Percentiles rank a stretch among this genome's conserved stretches.
phyloP scores from a whole-genome alignment of 2,888 invertebrate species.

The Embidobia sp. region DNA sequence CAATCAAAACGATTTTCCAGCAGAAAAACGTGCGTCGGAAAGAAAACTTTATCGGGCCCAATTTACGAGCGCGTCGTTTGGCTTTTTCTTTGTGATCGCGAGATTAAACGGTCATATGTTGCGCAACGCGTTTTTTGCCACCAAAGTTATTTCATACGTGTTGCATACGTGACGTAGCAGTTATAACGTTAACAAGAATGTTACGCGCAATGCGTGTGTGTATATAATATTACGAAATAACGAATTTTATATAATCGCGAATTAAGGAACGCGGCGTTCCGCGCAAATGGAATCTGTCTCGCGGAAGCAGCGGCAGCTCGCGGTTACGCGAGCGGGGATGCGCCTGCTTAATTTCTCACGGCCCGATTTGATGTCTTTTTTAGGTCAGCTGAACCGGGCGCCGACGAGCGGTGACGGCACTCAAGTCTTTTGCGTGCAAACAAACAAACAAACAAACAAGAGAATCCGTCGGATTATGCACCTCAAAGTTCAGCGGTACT shows the following conservation, averaged over 20 bases:
- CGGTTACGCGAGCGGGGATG: slow-evolving; percentile 5
- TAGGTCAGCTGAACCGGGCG: slow-evolving; percentile 13
- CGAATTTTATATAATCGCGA: slow-evolving; percentile 50
- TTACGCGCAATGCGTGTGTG: slow-evolving; percentile 24
- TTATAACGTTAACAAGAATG: slow-evolving; percentile 53
- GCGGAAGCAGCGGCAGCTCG: slow-evolving; percentile 40
- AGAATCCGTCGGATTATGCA: slow-evolving; percentile 28
- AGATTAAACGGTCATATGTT: slow-evolving; percentile 39
- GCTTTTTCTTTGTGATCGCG: slow-evolving; percentile 36
- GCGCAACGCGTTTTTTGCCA: slow-evolving; percentile 35
- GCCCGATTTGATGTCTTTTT: slow-evolving; percentile 1
- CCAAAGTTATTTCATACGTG: slow-evolving; percentile 56
- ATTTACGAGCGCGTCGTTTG: too few species aligned
- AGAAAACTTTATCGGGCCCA: too few species aligned
- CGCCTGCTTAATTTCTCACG: too few species aligned
- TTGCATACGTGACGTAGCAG: slow-evolving; percentile 55
- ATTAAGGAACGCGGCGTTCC: slow-evolving; percentile 34
- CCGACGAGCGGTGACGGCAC: slow-evolving; percentile 1
- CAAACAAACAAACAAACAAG: slow-evolving; percentile 8
- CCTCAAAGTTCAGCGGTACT: slow-evolving; percentile 17
- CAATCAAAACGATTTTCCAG: too few species aligned
- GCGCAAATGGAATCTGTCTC: slow-evolving; percentile 36
- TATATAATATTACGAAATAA: slow-evolving; percentile 50
- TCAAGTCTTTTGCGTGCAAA: slow-evolving; percentile 9
- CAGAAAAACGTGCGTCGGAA: too few species aligned